Percentiles rank a stretch among this genome's conserved stretches.
Evolutionary conservation across 2,113 vertebrate species (phyloP).

Genomic region (Perca fluviatilis): DNA sequence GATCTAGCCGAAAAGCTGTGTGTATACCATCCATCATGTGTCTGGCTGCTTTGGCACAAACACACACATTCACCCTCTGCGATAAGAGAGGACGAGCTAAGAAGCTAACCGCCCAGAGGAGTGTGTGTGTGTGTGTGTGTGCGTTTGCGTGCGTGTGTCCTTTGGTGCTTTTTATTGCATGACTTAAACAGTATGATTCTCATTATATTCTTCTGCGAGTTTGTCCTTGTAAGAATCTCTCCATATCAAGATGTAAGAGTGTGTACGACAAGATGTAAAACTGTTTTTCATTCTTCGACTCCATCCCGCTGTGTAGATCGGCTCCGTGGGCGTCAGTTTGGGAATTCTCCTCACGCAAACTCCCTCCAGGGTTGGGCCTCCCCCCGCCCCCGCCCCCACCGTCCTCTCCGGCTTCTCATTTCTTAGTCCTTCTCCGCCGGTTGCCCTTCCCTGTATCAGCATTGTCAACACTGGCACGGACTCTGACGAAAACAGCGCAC

Average conservation of each 20-base stretch:
- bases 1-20: slow-evolving; percentile 5
- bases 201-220: slow-evolving; percentile 13
- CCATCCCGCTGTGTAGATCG: not conserved
- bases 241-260: slow-evolving; percentile 26
- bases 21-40: slow-evolving; percentile 45
- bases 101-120: not conserved
- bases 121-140: slow-evolving; percentile 22
- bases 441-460: slow-evolving; percentile 38
- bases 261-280: slow-evolving; percentile 33
- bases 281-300: slow-evolving; percentile 13
- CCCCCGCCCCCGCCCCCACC: slow-evolving; percentile 41
- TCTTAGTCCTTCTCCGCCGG: slow-evolving; percentile 4
- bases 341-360: slow-evolving; percentile 69
- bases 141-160: not conserved
- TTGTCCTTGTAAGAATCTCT: slow-evolving; percentile 57
- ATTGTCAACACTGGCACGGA: slow-evolving; percentile 60
- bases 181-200: slow-evolving; percentile 24
- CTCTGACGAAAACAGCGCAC: slow-evolving; percentile 55
- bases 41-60: slow-evolving; percentile 34
- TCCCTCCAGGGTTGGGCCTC: slow-evolving; percentile 45
- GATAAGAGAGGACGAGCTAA: slow-evolving; percentile 30
- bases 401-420: slow-evolving; percentile 48
- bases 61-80: not conserved
- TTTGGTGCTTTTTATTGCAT: slow-evolving; percentile 6
- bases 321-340: slow-evolving; percentile 38